phyloP scores from a whole-genome alignment of 2,888 invertebrate genomes.

The Diarsia brunnea region DNA sequence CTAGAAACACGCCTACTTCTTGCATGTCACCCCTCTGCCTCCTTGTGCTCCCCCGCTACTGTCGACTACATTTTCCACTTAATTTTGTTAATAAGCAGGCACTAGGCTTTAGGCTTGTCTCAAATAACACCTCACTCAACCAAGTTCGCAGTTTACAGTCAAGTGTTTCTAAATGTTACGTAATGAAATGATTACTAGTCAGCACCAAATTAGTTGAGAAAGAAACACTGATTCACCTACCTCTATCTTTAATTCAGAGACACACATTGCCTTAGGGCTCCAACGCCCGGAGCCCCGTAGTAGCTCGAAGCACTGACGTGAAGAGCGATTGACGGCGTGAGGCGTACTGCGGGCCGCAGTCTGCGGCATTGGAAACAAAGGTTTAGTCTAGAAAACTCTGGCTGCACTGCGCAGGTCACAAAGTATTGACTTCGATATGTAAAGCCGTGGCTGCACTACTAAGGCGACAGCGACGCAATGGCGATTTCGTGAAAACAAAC shows the following conservation, averaged over 20 bases:
- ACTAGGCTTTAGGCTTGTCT: too few relatives aligned
- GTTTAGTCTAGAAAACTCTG: not conserved
- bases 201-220: too few relatives aligned
- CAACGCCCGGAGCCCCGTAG: not conserved
- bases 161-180: too few relatives aligned
- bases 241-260: not conserved
- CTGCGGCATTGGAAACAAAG: not conserved
- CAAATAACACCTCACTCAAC: too few relatives aligned
- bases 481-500: too few relatives aligned
- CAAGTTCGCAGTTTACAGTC: too few relatives aligned
- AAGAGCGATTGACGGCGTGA: not conserved
- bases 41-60: not conserved
- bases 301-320: not conserved
- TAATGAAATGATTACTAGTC: too few relatives aligned
- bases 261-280: not conserved
- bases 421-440: not conserved
- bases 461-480: too few relatives aligned
- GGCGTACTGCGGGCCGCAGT: constrained; percentile 5
- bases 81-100: too few relatives aligned
- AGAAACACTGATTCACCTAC: not conserved
- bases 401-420: constrained; percentile 17
- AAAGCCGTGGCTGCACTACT: too few relatives aligned
- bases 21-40: not conserved
- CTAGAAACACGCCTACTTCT: not conserved
- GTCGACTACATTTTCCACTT: too few relatives aligned